A percentile compares a stretch with the other conserved stretches of the same genome.
These are phyloP conservation scores for Scaptomyza montana DNA, from an alignment of 1,140 invertebrate genomes.

Conservation along the genomic window DNA sequence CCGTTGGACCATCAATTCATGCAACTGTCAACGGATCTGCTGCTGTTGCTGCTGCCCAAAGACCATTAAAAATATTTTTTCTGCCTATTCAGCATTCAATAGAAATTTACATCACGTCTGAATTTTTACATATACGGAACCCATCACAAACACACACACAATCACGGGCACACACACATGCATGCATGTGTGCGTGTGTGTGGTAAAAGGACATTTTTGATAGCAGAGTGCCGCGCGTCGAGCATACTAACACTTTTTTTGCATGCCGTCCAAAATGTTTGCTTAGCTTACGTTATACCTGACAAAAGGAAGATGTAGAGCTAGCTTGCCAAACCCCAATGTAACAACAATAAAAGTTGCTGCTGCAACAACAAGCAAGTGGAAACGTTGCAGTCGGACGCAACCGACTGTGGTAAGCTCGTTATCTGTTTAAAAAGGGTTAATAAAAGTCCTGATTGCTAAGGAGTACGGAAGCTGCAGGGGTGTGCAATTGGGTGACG, in stretches of 20 bases:
- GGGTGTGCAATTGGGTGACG: too few species aligned
- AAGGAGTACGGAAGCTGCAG: too few species aligned
- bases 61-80: slow-evolving; percentile 80
- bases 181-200: slow-evolving; percentile 11
- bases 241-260: slow-evolving; percentile 78
- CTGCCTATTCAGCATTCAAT: slow-evolving; percentile 81
- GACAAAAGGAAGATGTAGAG: slow-evolving; percentile 21
- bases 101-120: slow-evolving; percentile 81
- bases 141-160: slow-evolving; percentile 14
- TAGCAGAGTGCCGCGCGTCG: slow-evolving; percentile 55
- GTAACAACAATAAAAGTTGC: slow-evolving; percentile 70
- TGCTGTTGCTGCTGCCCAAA: slow-evolving; percentile 45
- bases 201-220: slow-evolving; percentile 74
- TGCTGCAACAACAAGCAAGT: too few species aligned
- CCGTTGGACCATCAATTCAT: slow-evolving; percentile 47
- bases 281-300: slow-evolving; percentile 70
- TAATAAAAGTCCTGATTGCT: too few species aligned
- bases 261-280: slow-evolving; percentile 56
- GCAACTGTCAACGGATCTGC: slow-evolving; percentile 61
- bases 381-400: too few species aligned
- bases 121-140: slow-evolving; percentile 65
- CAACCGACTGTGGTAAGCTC: too few species aligned
- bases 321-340: slow-evolving; percentile 40
- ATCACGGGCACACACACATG: neutral
- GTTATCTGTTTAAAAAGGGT: too few species aligned